phyloP scores from a whole-genome alignment of 2,113 vertebrate genomes.

The Colinus virginianus region DNA sequence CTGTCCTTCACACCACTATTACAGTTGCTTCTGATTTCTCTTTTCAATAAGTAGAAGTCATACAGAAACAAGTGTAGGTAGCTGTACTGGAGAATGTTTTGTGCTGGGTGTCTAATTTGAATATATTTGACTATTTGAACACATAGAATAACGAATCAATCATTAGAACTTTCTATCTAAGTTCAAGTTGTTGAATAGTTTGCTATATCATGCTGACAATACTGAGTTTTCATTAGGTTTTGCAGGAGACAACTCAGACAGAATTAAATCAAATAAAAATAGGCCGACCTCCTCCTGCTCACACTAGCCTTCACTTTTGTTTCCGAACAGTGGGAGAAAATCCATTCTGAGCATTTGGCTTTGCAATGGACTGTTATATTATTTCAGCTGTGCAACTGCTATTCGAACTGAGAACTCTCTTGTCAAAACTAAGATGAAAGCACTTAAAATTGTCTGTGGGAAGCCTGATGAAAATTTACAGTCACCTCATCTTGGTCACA shows the following conservation, averaged over 20 bases:
- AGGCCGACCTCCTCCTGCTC: slow-evolving; percentile 30
- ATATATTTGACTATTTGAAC: neutral
- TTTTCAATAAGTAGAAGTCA: neutral
- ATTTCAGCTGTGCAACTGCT: slow-evolving; percentile 30
- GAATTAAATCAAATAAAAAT: slow-evolving; percentile 56
- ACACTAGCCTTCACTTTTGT: slow-evolving; percentile 38
- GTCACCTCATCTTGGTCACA: slow-evolving; percentile 9
- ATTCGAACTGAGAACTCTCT: neutral
- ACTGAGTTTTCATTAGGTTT: slow-evolving; percentile 66
- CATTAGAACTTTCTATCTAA: slow-evolving; percentile 5
- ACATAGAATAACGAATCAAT: neutral
- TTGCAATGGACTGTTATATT: slow-evolving; percentile 4
- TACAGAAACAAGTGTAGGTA: neutral
- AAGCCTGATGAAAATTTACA: slow-evolving; percentile 23
- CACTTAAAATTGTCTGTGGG: slow-evolving; percentile 24
- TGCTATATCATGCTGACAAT: slow-evolving; percentile 38
- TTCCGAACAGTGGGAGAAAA: slow-evolving; percentile 46
- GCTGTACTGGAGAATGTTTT: neutral
- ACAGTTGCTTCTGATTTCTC: neutral
- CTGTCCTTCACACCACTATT: neutral
- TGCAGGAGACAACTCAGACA: slow-evolving; percentile 41
- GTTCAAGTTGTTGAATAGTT: slow-evolving; percentile 46
- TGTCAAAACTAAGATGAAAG: slow-evolving; percentile 7
- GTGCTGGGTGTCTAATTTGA: neutral
- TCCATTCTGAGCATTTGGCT: slow-evolving; percentile 26